phyloP scores from a whole-genome alignment of 2,888 invertebrate species.

The Mongoloraphidia duomilia region DNA sequence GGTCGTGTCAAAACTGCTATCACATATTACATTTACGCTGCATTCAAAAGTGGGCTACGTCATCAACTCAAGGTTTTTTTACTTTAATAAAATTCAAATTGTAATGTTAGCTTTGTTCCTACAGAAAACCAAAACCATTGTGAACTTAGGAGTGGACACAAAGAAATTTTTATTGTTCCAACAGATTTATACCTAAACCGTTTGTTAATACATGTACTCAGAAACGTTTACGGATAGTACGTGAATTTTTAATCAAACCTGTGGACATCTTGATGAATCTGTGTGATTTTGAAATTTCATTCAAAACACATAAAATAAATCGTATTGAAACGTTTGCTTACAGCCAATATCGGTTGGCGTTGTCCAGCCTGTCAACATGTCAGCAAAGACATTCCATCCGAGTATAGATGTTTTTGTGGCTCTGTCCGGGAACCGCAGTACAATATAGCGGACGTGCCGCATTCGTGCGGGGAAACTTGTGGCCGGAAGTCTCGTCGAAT shows the following conservation, averaged over 20 bases:
- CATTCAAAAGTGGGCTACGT: constrained; percentile 80
- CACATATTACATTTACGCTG: constrained; percentile 87
- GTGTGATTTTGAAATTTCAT: not conserved
- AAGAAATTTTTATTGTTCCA: not conserved
- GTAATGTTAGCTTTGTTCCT: too few relatives aligned
- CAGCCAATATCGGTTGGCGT: constrained; percentile 66
- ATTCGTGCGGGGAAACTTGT: constrained; percentile 85
- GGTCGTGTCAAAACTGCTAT: constrained; percentile 86
- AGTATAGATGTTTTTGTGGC: constrained; percentile 86
- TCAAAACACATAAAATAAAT: too few relatives aligned
- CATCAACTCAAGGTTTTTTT: constrained; percentile 49
- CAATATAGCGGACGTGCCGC: constrained; percentile 66
- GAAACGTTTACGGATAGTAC: not conserved
- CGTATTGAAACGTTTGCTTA: constrained; percentile 8
- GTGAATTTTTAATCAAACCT: not conserved
- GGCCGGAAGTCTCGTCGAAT: constrained; percentile 36
- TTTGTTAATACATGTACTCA: not conserved
- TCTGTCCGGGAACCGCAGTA: constrained; percentile 59
- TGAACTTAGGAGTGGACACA: not conserved
- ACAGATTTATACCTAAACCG: not conserved
- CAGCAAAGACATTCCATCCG: constrained; percentile 53
- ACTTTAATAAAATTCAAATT: not conserved
- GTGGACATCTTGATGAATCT: not conserved
- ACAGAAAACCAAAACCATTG: not conserved
- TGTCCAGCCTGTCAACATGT: constrained; percentile 93